These are phyloP conservation scores for Amazona guildingii DNA, from an alignment of 2,113 vertebrate species.

Conservation along the genomic window DNA sequence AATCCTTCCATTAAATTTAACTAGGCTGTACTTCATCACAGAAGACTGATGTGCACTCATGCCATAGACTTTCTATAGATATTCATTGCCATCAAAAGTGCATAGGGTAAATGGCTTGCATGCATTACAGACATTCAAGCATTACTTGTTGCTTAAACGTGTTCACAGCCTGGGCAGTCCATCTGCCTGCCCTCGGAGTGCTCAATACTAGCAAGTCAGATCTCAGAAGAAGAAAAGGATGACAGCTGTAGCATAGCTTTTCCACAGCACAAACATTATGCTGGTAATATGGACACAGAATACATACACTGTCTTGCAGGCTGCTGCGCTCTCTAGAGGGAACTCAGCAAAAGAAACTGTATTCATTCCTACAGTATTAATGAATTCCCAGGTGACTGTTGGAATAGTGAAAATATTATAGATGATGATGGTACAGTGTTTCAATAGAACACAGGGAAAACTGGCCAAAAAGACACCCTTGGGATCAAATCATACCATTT, in stretches of 20 bases:
- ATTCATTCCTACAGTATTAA: not conserved
- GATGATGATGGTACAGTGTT: not conserved
- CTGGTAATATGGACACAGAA: not conserved
- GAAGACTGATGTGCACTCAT: fast-evolving
- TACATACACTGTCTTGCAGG: not conserved
- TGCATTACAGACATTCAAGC: not conserved
- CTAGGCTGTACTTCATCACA: not conserved
- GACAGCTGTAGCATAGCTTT: not conserved
- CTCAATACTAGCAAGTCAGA: not conserved
- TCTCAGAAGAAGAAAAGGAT: not conserved
- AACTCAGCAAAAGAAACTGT: not conserved
- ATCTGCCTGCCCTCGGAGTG: not conserved
- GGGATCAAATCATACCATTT: not conserved
- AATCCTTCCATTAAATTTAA: not conserved
- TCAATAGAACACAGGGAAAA: conserved; percentile 3
- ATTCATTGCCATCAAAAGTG: not conserved
- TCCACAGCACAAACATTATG: not conserved
- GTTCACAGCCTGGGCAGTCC: not conserved
- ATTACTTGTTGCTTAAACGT: conserved; percentile 29
- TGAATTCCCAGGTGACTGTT: not conserved
- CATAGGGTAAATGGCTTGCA: not conserved
- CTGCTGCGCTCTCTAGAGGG: conserved; percentile 51
- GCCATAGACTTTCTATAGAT: not conserved
- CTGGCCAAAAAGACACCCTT: conserved; percentile 1
- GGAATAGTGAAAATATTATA: conserved; percentile 6